These are phyloP conservation scores for Ochropleura leucogaster DNA, from an alignment of 2,888 invertebrate genomes.

Conservation along the genomic window DNA sequence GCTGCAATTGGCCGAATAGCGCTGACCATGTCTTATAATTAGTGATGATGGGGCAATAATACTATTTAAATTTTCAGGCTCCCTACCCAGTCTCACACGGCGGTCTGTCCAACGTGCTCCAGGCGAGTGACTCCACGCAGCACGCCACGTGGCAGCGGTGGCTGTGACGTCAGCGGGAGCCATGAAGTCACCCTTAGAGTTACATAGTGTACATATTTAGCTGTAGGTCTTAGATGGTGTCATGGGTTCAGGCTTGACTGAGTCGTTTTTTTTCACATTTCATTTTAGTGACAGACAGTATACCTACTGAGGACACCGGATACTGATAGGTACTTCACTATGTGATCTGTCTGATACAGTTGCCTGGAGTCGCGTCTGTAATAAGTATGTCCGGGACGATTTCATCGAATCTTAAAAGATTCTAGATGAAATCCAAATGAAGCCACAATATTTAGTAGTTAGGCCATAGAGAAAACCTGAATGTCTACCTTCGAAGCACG, in stretches of 20 bases:
- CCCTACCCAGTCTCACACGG: slow-evolving; percentile 75
- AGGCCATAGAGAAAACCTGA: background rate
- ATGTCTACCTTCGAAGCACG: no score
- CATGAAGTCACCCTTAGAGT: background rate
- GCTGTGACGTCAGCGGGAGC: slow-evolving; percentile 66
- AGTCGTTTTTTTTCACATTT: background rate
- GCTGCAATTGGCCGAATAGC: background rate
- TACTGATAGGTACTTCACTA: no score
- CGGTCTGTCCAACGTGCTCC: slow-evolving; percentile 82
- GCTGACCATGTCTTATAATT: background rate
- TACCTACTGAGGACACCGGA: no score
- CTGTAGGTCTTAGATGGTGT: slow-evolving; percentile 13
- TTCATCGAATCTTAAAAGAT: background rate
- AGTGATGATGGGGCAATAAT: background rate
- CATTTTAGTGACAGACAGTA: background rate
- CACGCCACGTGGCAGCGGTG: slow-evolving; percentile 78
- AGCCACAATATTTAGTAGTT: background rate
- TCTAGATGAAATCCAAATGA: background rate
- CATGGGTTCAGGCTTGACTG: background rate
- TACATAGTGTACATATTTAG: slow-evolving; percentile 37
- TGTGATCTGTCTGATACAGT: no score
- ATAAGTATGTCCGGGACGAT: background rate
- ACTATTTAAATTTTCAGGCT: slow-evolving; percentile 65
- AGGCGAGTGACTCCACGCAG: slow-evolving; percentile 77
- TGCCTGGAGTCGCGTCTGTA: background rate